Evolutionary conservation across 2,113 vertebrate genomes (phyloP).

Genomic region (Blennius ocellaris): DNA sequence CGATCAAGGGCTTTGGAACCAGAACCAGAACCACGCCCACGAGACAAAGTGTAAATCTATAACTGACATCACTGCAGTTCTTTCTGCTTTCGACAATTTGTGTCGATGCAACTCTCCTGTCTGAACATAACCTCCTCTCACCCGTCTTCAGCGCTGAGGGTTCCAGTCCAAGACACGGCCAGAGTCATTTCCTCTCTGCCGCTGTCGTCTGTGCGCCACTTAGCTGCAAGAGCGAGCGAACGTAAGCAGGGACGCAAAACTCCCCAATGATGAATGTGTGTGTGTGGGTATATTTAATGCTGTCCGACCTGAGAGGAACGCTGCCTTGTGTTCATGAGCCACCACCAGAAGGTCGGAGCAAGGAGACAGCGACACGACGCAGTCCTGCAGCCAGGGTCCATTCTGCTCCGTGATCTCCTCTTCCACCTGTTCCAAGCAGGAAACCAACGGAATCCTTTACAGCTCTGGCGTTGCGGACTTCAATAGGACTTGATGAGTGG

Average conservation of each 20-base stretch:
- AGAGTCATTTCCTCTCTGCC: conserved; percentile 96
- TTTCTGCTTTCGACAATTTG: too few relatives aligned
- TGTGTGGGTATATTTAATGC: neutral
- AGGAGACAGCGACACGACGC: conserved; percentile 93
- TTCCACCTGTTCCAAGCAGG: conserved; percentile 54
- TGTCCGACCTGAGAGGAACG: conserved; percentile 90
- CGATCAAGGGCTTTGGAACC: too few relatives aligned
- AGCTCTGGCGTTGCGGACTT: neutral
- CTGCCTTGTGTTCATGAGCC: conserved; percentile 92
- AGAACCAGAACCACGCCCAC: too few relatives aligned
- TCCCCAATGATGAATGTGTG: neutral
- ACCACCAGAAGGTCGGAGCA: conserved; percentile 95
- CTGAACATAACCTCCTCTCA: conserved; percentile 65
- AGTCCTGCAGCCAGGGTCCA: conserved; percentile 92
- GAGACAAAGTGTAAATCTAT: too few relatives aligned
- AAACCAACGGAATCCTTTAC: neutral
- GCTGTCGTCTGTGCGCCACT: conserved; percentile 91
- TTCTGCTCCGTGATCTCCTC: conserved; percentile 76
- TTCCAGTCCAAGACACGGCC: conserved; percentile 93
- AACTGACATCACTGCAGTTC: too few relatives aligned
- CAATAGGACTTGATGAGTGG: too few relatives aligned
- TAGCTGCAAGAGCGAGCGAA: conserved; percentile 81
- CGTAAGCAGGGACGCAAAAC: neutral
- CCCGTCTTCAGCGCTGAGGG: conserved; percentile 91
- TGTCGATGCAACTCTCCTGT: neutral